Base-by-base conservation (phyloP, 2,113 vertebrate genomes). In the Falco punctatus region DNA sequence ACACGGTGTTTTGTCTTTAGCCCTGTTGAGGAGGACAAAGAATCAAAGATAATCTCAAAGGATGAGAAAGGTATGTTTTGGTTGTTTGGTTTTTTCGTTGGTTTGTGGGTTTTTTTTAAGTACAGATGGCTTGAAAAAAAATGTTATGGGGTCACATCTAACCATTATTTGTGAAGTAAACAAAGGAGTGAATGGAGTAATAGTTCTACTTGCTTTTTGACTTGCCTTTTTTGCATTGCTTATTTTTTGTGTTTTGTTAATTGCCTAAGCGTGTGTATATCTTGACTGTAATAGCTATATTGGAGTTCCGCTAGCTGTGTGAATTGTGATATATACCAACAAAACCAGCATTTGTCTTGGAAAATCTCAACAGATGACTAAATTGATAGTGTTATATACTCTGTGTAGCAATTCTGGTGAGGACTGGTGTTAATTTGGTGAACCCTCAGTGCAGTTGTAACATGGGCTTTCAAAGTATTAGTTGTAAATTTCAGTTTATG, bases 61-160 rank as follows among this genome's bases (percentile, higher is more conserved):
- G 99, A 99, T 92, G 99, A 99, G 73, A 99, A 99, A 98, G 98
- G 99, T 99, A 94, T 66, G 98, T 52, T 9, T 38, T 4, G 3
- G 2, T 0, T 17, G 35, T 40, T 32, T 20, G 38, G 9, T 38
- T 38, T 38, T 38, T 38, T 38, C 38, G 38, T 38, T 38, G 38
- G 9, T 38, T 38, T 38, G 38, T 38, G 38, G 38, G 10, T 10
- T 15, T 1, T 6, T 65, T n/a, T 59, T 38, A 21, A 22, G 3
- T 54, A 6, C 4, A 21, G 11, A 32, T 54, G 1, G 33, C 7
- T 11, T 42, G 23, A 22, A 42, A 54, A 32, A 46, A 61, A 75
- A 32, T 22, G 15, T 35, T 75, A 5, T 0, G 0, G 7, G 20
- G 7, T 54, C 20, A 49, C 48, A 78, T 58, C 13, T 84, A 42